These are phyloP conservation scores for Indri indri DNA, from an alignment of 2,113 vertebrate genomes.

Conservation along the genomic window DNA sequence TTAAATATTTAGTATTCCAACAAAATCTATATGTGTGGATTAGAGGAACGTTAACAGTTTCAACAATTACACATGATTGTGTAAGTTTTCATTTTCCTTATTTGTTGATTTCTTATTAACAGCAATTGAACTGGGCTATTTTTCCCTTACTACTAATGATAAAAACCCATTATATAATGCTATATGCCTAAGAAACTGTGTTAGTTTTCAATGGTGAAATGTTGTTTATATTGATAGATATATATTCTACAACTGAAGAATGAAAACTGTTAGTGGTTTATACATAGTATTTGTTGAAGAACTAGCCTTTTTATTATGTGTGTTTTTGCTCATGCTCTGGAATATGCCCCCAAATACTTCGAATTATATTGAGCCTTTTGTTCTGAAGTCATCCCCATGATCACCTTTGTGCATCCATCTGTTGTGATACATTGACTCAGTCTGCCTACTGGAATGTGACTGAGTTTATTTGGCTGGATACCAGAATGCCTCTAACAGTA, in stretches of 20 bases:
- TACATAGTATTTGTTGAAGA: not conserved
- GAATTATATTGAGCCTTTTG: not conserved
- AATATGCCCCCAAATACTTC: conserved; percentile 22
- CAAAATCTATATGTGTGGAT: conserved; percentile 39
- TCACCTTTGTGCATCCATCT: conserved; percentile 38
- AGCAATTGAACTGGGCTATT: not conserved
- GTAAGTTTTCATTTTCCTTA: conserved; percentile 25
- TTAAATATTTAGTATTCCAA: not conserved
- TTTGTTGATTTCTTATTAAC: conserved; percentile 23
- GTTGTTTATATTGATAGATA: conserved; percentile 28
- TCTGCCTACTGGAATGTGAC: conserved; percentile 52
- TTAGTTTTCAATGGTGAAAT: not conserved
- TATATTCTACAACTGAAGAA: not conserved
- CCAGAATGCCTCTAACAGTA: conserved; percentile 33
- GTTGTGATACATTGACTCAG: not conserved
- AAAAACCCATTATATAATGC: not conserved
- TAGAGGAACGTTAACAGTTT: conserved; percentile 17
- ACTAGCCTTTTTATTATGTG: not conserved
- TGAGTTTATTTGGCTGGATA: conserved; percentile 64
- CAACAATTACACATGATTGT: not conserved
- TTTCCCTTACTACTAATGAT: not conserved
- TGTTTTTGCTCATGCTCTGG: not conserved
- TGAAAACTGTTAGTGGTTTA: not conserved
- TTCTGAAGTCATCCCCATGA: conserved; percentile 61
- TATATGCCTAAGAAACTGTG: not conserved